These are phyloP conservation scores for Penaeus indicus DNA, from an alignment of 1,140 invertebrate species.

Conservation along the genomic window DNA sequence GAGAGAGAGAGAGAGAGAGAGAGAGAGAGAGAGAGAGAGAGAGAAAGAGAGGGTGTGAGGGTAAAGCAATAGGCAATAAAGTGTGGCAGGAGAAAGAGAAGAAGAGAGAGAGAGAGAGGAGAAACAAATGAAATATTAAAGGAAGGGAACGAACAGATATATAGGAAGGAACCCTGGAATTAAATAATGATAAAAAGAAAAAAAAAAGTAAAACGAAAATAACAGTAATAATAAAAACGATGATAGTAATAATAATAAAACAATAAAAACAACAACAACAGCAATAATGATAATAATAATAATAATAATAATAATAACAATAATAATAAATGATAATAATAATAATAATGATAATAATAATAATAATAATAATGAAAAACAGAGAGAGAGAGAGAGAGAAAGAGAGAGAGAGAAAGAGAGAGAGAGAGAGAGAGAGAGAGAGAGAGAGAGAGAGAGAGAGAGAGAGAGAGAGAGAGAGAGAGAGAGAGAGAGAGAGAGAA, in stretches of 20 bases:
- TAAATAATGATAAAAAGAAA: constrained; percentile 1
- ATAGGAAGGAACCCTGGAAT: too few species aligned
- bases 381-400: neutral
- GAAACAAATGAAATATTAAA: neutral
- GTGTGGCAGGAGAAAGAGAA: too few species aligned
- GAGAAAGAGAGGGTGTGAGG: too few species aligned
- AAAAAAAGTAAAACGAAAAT: constrained; percentile 36
- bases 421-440: neutral
- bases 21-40: too few species aligned
- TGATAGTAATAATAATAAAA: neutral
- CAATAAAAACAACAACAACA: too few species aligned
- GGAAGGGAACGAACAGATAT: neutral
- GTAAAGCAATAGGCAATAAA: too few species aligned
- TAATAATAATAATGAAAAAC: neutral
- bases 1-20: too few species aligned
- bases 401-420: neutral
- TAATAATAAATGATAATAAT: neutral
- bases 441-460: constrained; percentile 1
- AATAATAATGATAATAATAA: neutral
- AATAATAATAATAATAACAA: constrained; percentile 17
- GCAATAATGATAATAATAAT: neutral
- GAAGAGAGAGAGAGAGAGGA: too few species aligned
- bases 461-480: constrained; percentile 19
- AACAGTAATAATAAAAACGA: neutral
- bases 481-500: too few species aligned